Percentiles rank a stretch among this genome's conserved stretches.
Conservation (phyloP, 2,888 invertebrate species). For the Mythimna pallens region DNA sequence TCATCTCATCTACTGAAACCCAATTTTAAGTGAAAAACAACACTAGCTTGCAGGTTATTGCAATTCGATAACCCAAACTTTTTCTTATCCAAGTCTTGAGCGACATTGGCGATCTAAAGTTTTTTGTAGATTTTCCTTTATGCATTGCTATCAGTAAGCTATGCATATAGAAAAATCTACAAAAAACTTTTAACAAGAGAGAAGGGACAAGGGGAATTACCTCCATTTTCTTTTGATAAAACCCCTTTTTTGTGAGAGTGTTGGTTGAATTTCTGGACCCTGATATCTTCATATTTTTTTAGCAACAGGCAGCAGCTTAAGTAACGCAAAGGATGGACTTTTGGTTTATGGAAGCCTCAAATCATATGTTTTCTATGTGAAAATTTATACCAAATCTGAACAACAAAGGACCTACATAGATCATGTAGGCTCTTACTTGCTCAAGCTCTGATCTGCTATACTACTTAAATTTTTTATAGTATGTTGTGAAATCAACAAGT, state of each 20-base stretch:
- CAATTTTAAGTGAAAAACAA: slow-evolving; percentile 6
- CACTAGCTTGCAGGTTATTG: slow-evolving; percentile 54
- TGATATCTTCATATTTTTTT: not conserved
- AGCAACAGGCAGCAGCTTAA: not conserved
- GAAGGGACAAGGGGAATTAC: not conserved
- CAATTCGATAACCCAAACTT: slow-evolving; percentile 54
- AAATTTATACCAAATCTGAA: too few relatives aligned
- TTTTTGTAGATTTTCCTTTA: not conserved
- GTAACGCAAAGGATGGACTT: not conserved
- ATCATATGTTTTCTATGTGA: not conserved
- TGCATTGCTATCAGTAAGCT: not conserved
- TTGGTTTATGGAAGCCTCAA: slow-evolving; percentile 16
- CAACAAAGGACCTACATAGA: too few relatives aligned
- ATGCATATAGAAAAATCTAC: too few relatives aligned
- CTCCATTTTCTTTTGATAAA: not conserved
- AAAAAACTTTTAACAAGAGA: too few relatives aligned
- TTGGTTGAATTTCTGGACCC: not conserved
- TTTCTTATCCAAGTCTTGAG: slow-evolving; percentile 36
- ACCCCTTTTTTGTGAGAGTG: not conserved
- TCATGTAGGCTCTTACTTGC: slow-evolving; percentile 6
- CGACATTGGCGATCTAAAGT: slow-evolving; percentile 15
- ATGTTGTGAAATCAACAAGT: slow-evolving; percentile 48
- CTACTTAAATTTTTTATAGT: slow-evolving; percentile 1
- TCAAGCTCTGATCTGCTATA: slow-evolving; percentile 1
- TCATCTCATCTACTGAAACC: not conserved